Base-by-base conservation (phyloP, 2,888 invertebrate species). In the Spodoptera exigua region DNA sequence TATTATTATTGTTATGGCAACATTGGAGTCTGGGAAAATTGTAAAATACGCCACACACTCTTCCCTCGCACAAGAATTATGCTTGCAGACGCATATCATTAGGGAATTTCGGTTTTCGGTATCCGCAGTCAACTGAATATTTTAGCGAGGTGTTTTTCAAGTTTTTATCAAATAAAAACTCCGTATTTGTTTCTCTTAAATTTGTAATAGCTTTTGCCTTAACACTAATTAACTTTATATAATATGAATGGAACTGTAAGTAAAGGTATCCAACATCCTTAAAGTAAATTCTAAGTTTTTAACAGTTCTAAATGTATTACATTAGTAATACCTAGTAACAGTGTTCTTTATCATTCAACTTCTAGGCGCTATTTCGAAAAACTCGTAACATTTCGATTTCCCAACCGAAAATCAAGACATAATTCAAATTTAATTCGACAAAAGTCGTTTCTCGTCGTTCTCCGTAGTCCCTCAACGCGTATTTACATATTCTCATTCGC, bases 1-100 rank as follows among this genome's bases (percentile, higher is more conserved):
- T 91, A 92, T 93, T 93, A 92, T 92, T 89, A 92, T 92, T 91
- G 90, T 92, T 91, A 92, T 91, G 88, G 90, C 85, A 89, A 89
- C 89, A 88, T 89, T 83, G 88, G 85, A 85, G 83, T 86, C 81
- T 85, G 88, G 86, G 87, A 88, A 89, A 89, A 91, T 91, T 91
- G 91, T 91, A 86, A 91, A 91, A 90, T 91, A 90, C 88, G 85
- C 85, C 81, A 77, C 82, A 83, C 85, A 83, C 86, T 78, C 78
- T 79, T 77, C 82, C 76, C 72, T 71, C 69, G 53, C 73, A 71
- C 67, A 80, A 86, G 88, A 89, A 86, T 88, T 88, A 88, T 85
- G 88, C 79, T 81, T 74, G 74, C 76, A 82, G 77, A 80, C 83
- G 83, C 82, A 80, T 88, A 84, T 85, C 88, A 83, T 86, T 87